Percentiles rank a stretch among this genome's conserved stretches.
These are phyloP conservation scores for Lepeophtheirus salmonis DNA, from an alignment of 1,140 invertebrate species.

Conservation along the genomic window DNA sequence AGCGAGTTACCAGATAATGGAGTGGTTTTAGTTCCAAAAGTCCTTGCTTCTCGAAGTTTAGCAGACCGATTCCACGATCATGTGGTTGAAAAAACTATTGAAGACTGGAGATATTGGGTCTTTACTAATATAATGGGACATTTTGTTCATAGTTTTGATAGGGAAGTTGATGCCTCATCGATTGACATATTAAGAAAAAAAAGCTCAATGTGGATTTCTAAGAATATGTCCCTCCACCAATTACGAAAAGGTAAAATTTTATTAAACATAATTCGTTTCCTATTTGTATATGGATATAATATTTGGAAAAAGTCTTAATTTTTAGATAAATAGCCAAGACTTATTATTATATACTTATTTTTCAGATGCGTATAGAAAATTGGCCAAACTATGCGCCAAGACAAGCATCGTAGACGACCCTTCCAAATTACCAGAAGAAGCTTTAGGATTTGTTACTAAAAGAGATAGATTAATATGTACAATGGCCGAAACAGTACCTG, in stretches of 20 bases:
- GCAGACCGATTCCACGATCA: not conserved
- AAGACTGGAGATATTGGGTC: slow-evolving; percentile 18
- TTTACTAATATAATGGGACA: slow-evolving; percentile 16
- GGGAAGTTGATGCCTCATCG: not conserved
- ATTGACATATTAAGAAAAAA: not conserved
- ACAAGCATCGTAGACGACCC: slow-evolving; percentile 16
- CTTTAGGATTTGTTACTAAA: slow-evolving; percentile 5
- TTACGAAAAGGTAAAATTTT: slow-evolving; percentile 7
- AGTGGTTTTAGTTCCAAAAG: not conserved
- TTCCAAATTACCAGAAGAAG: slow-evolving; percentile 17
- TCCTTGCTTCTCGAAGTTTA: not conserved
- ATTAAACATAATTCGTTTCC: not conserved
- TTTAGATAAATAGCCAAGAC: too few relatives aligned
- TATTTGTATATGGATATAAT: not conserved
- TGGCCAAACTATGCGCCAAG: slow-evolving; percentile 17
- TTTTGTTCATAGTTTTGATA: slow-evolving; percentile 15
- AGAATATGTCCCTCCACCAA: slow-evolving; percentile 14
- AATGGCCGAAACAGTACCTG: not conserved
- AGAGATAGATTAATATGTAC: not conserved
- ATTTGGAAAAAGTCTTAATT: not conserved
- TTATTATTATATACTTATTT: slow-evolving; percentile 6
- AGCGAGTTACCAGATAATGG: slow-evolving; percentile 5
- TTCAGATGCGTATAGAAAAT: slow-evolving; percentile 15
- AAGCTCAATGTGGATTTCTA: not conserved
- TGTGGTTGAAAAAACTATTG: slow-evolving; percentile 8